phyloP scores from a whole-genome alignment of 2,888 invertebrate species.

The Abrostola triplasia region DNA sequence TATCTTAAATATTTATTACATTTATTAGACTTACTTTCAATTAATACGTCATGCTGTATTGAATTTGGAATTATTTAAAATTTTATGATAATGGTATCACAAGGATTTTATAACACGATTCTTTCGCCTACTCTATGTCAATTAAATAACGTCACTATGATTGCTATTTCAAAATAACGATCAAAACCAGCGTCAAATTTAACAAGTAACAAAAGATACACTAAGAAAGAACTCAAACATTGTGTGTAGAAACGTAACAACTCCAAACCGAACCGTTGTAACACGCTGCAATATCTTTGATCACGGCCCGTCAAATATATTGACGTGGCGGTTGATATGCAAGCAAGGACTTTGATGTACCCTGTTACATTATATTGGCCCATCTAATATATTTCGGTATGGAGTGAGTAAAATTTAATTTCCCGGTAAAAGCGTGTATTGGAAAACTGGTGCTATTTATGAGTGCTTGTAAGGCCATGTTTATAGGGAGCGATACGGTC shows the following conservation, averaged over 20 bases:
- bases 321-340: constrained; percentile 25
- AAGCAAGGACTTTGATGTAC: constrained; percentile 34
- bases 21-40: too few species aligned
- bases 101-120: too few species aligned
- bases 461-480: constrained; percentile 11
- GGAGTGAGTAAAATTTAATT: constrained; percentile 41
- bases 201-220: too few species aligned
- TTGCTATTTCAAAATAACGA: too few species aligned
- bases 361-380: constrained; percentile 23
- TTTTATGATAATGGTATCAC: too few species aligned
- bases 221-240: not conserved
- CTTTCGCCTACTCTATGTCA: too few species aligned
- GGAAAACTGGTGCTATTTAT: constrained; percentile 12
- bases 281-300: constrained; percentile 37
- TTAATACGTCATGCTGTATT: too few species aligned
- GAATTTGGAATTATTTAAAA: too few species aligned
- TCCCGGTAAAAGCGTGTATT: constrained; percentile 18
- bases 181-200: too few species aligned
- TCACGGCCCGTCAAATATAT: constrained; percentile 38
- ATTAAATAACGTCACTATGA: too few species aligned
- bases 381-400: constrained; percentile 30
- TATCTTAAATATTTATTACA: too few species aligned
- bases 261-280: not conserved
- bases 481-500: constrained; percentile 12
- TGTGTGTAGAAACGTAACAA: not conserved